Evolutionary conservation across 2,113 vertebrate species (phyloP).

Genomic region (Platycercus adscitus): DNA sequence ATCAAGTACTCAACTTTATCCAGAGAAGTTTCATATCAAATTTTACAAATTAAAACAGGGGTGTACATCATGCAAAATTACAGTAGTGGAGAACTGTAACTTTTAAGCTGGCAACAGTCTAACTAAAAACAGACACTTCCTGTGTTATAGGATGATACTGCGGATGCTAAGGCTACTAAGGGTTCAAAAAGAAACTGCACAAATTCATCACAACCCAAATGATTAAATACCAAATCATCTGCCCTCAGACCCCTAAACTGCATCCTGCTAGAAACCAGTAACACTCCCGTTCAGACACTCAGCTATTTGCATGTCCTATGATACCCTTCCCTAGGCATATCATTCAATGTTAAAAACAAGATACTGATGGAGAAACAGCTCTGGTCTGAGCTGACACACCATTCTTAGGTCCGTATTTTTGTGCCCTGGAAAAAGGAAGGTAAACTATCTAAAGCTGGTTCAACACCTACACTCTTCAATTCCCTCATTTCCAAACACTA

Average conservation of each 20-base stretch:
- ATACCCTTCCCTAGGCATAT: neutral
- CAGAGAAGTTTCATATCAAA: neutral
- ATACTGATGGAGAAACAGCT: neutral
- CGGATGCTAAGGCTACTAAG: neutral
- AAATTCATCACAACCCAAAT: neutral
- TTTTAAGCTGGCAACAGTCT: neutral
- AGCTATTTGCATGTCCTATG: neutral
- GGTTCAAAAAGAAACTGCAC: neutral
- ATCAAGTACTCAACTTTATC: neutral
- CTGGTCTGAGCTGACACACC: neutral
- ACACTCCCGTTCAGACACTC: neutral
- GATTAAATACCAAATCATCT: neutral
- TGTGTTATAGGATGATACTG: neutral
- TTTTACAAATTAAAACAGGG: neutral
- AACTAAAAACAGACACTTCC: neutral
- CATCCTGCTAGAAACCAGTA: neutral
- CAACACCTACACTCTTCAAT: constrained; percentile 34
- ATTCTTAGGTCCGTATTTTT: neutral
- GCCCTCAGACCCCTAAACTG: neutral
- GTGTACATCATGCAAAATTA: neutral
- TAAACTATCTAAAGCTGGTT: constrained; percentile 36
- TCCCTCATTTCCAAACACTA: constrained; percentile 45
- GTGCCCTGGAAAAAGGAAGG: neutral
- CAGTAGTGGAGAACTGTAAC: neutral
- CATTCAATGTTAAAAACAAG: neutral